These are phyloP conservation scores for Eudemis profundana DNA, from an alignment of 2,888 invertebrate species.

Conservation along the genomic window DNA sequence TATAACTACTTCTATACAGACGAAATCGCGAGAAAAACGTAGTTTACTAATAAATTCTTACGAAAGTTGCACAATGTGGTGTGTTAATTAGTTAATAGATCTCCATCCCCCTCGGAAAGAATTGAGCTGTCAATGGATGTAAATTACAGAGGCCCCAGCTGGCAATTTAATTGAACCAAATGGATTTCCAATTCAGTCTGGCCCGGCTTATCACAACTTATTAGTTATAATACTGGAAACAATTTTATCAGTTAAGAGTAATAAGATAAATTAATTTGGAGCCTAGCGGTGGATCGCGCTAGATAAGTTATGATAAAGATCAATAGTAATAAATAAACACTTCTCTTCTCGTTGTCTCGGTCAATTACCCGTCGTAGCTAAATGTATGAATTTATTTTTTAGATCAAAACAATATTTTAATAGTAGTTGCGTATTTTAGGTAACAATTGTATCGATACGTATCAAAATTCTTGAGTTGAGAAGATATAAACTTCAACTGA, in stretches of 20 bases:
- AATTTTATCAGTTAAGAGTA: constrained; percentile 29
- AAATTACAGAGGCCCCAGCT: constrained; percentile 68
- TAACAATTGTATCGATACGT: too few species aligned
- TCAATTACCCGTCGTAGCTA: background rate
- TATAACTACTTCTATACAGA: too few species aligned
- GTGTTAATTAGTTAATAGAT: constrained; percentile 69
- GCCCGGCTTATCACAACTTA: constrained; percentile 50
- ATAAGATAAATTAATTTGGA: constrained; percentile 32
- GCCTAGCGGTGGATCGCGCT: constrained; percentile 2
- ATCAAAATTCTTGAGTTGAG: too few species aligned
- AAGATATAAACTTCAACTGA: too few species aligned
- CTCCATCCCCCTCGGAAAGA: constrained; percentile 58
- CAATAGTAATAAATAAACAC: constrained; percentile 15
- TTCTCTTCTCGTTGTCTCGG: background rate
- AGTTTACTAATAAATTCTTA: background rate
- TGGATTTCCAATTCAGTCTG: constrained; percentile 65
- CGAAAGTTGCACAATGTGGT: background rate
- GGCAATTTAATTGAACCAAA: constrained; percentile 66
- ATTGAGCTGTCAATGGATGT: constrained; percentile 69
- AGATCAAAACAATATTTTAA: too few species aligned
- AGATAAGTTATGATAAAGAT: constrained; percentile 5
- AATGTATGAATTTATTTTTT: too few species aligned
- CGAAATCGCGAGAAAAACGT: background rate
- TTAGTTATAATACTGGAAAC: constrained; percentile 40
- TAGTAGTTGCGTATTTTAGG: too few species aligned